Evolutionary conservation across 2,888 invertebrate genomes (phyloP).

Genomic region (Graphium colonna): DNA sequence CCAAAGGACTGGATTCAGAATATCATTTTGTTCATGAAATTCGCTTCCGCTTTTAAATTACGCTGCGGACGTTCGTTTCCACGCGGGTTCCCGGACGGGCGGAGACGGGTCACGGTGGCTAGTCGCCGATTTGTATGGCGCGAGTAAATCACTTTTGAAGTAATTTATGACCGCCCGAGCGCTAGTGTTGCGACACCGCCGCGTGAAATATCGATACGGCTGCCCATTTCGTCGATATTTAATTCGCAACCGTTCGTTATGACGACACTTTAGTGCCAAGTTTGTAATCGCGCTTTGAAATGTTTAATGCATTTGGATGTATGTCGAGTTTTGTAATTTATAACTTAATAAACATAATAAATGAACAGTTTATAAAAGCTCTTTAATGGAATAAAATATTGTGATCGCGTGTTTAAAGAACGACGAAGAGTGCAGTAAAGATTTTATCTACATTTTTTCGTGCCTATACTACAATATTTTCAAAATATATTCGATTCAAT

Average conservation of each 20-base stretch:
- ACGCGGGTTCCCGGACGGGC: slow-evolving; percentile 47
- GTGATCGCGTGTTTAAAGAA: no score
- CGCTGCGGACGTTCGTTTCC: slow-evolving; percentile 3
- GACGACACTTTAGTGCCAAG: neutral
- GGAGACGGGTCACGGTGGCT: slow-evolving; percentile 61
- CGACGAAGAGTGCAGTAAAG: no score
- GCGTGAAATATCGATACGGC: slow-evolving; percentile 8
- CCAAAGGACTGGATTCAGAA: no score
- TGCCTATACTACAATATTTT: no score
- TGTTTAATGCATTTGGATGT: neutral
- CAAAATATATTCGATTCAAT: no score
- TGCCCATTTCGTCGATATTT: neutral
- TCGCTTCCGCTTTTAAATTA: slow-evolving; percentile 9
- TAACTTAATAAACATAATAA: no score
- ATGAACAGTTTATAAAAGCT: no score
- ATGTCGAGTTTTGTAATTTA: no score
- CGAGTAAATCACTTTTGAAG: slow-evolving; percentile 75
- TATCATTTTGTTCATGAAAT: neutral
- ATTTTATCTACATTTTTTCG: no score
- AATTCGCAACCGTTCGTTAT: neutral
- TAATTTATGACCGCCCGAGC: slow-evolving; percentile 61
- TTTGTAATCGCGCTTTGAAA: neutral
- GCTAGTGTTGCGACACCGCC: slow-evolving; percentile 47
- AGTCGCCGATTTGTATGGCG: slow-evolving; percentile 67
- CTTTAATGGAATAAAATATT: no score